These are phyloP conservation scores for Illadopsis cleaveri DNA, from an alignment of 2,113 vertebrate species.

Conservation along the genomic window DNA sequence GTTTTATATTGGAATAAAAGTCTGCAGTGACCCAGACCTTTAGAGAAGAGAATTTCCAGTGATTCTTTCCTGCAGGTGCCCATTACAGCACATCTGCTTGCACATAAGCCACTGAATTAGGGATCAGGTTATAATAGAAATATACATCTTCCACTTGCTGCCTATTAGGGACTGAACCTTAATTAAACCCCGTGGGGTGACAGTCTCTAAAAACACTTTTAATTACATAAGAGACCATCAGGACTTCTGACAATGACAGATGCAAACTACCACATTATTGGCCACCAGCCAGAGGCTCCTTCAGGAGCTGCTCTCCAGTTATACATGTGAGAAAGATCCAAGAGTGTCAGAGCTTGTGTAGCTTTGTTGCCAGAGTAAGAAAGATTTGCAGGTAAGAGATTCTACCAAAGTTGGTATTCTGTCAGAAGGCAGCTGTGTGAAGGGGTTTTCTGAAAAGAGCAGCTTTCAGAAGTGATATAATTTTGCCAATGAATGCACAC, in stretches of 20 bases:
- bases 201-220: conserved; percentile 46
- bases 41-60: not conserved
- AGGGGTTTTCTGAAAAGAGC: not conserved
- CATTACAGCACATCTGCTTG: not conserved
- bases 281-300: conserved; percentile 32
- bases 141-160: not conserved
- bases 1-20: not conserved
- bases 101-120: not conserved
- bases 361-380: not conserved
- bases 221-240: conserved; percentile 58
- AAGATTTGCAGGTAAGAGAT: conserved; percentile 22
- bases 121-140: not conserved
- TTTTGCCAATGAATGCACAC: not conserved
- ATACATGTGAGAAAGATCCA: conserved; percentile 7
- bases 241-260: conserved; percentile 52
- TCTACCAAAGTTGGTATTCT: not conserved
- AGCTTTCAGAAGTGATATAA: not conserved
- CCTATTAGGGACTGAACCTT: not conserved
- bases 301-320: conserved; percentile 39
- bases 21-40: not conserved
- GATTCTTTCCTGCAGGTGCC: not conserved
- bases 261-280: not conserved
- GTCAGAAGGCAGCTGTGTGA: not conserved
- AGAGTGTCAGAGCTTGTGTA: not conserved
- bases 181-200: conserved; percentile 45